Evolutionary conservation across 2,888 invertebrate species (phyloP).

Genomic region (Synergus laeviventris): DNA sequence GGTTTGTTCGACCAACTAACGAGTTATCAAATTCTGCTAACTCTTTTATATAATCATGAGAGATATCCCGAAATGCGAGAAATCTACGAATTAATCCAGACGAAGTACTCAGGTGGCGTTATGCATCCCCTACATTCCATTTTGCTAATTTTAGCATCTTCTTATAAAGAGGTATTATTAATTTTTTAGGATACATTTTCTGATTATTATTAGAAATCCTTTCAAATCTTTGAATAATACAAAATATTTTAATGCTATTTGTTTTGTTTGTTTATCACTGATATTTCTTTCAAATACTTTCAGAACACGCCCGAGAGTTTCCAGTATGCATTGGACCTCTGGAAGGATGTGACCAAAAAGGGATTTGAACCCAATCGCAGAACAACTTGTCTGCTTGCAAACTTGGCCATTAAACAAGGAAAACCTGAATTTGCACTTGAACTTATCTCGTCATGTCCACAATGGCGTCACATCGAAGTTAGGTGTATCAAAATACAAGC

Average conservation of each 20-base stretch:
- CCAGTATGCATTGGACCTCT: conserved; percentile 80
- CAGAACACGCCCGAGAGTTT: conserved; percentile 85
- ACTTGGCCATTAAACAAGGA: conserved; percentile 83
- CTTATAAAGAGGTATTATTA: conserved; percentile 83
- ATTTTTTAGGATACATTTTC: neutral
- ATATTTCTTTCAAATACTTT: conserved; percentile 57
- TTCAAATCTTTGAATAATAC: too few species aligned
- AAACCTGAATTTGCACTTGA: conserved; percentile 83
- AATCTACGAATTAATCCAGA: conserved; percentile 80
- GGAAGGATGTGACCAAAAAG: conserved; percentile 79
- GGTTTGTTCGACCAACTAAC: conserved; percentile 86
- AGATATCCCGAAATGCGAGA: conserved; percentile 83
- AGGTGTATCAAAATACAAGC: conserved; percentile 84
- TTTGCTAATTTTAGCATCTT: conserved; percentile 83
- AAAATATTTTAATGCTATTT: neutral
- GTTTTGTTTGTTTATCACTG: neutral
- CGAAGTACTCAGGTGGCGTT: conserved; percentile 80
- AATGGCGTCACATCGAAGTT: conserved; percentile 82
- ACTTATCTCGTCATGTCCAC: conserved; percentile 78
- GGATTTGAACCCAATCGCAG: conserved; percentile 81
- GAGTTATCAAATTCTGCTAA: conserved; percentile 83
- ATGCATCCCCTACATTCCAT: conserved; percentile 84
- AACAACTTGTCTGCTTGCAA: conserved; percentile 81
- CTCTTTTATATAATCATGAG: conserved; percentile 83
- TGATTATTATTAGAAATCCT: too few species aligned